Evolutionary conservation across 2,113 vertebrate genomes (phyloP), one percentile per base, ranked within the genome.

Genomic region (Garra rufa): DNA sequence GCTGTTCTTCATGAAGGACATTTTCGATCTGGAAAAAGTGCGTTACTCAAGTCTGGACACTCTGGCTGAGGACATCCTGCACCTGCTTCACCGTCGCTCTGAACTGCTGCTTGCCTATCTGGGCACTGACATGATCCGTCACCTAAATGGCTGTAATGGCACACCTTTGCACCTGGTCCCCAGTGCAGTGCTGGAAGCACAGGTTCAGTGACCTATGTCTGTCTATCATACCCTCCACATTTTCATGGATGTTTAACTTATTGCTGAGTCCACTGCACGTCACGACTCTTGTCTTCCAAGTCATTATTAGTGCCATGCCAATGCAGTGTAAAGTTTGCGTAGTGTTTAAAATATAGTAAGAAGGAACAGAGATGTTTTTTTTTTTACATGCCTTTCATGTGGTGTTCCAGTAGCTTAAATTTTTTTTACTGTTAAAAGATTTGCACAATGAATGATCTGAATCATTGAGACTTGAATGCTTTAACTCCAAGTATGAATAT

Each of bases 1-100:
- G 89, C 92, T 97, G 88, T 94, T 95, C 93, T 99, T 99, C 91
- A 94, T 99, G 52, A 99, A 97, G 89, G 98, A 99, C 91, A 96
- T 99, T 87, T 99, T 99, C 83, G 97, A 99, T 87, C 95, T 97
- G 87, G 97, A 99, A 65, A 99, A 99, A 88, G 98, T 99, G 28
- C 94, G 97, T 1, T 99, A 98, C 91, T 95, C 93, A 0, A 95
- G 88, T 0, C 92, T 96, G 88, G 97, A 99, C 80, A 94, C 89
- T 21, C 90, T 99, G 89, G 94, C 97, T 0, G 97, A 98, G 85
- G 98, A 99, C 86, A 95, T 98, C 28, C 91, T 95, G 10, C 96
- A 94, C 75, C 89, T 98, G 74, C 91, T 99, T 14, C 93, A 95
- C 46, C 92, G 95, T 0, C 96, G 95, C 89, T 96, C 95, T 0